These are phyloP conservation scores for Clarias pachynema DNA, from an alignment of 2,797 vertebrate genomes.

Conservation along the genomic window DNA sequence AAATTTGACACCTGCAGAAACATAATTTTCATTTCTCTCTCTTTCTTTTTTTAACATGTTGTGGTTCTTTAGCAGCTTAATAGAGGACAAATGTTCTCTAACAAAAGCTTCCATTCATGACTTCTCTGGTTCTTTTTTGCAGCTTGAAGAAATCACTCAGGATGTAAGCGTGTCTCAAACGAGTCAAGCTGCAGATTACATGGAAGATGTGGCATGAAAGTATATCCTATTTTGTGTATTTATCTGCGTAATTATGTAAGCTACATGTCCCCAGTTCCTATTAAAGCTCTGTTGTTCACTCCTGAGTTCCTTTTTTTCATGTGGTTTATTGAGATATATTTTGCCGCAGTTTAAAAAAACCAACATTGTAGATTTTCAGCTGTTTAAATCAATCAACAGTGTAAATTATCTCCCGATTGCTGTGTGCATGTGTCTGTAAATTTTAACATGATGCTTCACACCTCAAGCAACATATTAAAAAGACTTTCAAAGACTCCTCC, in stretches of 20 bases:
- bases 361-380: not conserved
- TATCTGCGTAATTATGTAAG: slow-evolving; percentile 45
- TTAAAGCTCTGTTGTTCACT: slow-evolving; percentile 31
- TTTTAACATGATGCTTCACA: too few species aligned
- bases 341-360: not conserved
- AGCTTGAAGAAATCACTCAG: slow-evolving; percentile 87
- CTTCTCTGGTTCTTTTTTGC: slow-evolving; percentile 19
- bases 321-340: slow-evolving; percentile 23
- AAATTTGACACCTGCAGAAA: not conserved
- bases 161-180: slow-evolving; percentile 88
- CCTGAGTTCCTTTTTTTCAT: slow-evolving; percentile 19
- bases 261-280: slow-evolving; percentile 31
- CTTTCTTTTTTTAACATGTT: not conserved
- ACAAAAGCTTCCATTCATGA: not conserved
- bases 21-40: not conserved
- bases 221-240: slow-evolving; percentile 45
- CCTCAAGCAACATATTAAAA: not conserved
- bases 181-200: slow-evolving; percentile 86
- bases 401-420: not conserved
- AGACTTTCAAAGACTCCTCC: slow-evolving; percentile 41
- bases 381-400: not conserved
- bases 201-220: slow-evolving; percentile 87
- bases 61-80: not conserved
- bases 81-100: not conserved
- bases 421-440: not conserved